Evolutionary conservation across 1,140 invertebrate genomes (phyloP).

Genomic region (Sycophila sp.): DNA sequence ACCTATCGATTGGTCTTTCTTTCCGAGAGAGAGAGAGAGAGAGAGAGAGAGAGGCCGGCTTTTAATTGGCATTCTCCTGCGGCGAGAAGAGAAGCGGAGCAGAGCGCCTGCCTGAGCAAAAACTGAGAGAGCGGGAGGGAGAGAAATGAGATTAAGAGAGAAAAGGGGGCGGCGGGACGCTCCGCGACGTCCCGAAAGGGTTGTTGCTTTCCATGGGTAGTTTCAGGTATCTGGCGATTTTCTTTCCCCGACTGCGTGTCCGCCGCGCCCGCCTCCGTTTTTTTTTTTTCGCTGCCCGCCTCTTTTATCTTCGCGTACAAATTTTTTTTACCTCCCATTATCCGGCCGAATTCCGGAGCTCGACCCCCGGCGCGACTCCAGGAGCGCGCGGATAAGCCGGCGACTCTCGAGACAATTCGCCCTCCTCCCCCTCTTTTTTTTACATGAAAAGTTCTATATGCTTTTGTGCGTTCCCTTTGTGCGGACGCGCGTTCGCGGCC

Average conservation of each 20-base stretch:
- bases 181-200: slow-evolving; percentile 29
- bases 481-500: not conserved
- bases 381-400: no score
- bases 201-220: slow-evolving; percentile 30
- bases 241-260: slow-evolving; percentile 13
- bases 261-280: not conserved
- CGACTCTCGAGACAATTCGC: no score
- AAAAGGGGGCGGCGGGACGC: slow-evolving; percentile 29
- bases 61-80: slow-evolving; percentile 67
- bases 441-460: not conserved
- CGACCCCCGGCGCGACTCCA: no score
- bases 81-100: slow-evolving; percentile 56
- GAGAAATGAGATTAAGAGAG: slow-evolving; percentile 38
- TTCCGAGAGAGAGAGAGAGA: slow-evolving; percentile 42
- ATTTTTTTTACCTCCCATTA: not conserved
- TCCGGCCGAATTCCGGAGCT: not conserved
- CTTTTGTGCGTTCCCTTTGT: not conserved
- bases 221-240: slow-evolving; percentile 31
- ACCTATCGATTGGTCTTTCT: slow-evolving; percentile 66
- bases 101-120: slow-evolving; percentile 44
- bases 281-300: not conserved
- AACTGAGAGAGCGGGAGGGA: slow-evolving; percentile 28
- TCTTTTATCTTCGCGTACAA: slow-evolving; percentile 29
- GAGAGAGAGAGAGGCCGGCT: slow-evolving; percentile 49
- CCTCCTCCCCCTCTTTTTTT: not conserved